Conservation (phyloP, 2,888 invertebrate species). For the Nemotelus pantherinus region DNA sequence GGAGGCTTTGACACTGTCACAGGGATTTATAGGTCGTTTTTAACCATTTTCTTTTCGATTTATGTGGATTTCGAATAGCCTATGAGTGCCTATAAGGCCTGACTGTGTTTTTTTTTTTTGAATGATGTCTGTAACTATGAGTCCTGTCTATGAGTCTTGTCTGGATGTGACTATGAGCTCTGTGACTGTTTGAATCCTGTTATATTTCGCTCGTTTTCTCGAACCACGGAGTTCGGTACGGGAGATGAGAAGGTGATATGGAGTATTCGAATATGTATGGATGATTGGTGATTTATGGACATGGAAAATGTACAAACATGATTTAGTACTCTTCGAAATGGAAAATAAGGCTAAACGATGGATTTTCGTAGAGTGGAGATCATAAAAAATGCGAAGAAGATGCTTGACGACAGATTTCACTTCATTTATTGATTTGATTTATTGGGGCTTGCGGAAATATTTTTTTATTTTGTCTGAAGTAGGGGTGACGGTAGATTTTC, state of each 20-base stretch:
- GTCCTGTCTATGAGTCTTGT: too few relatives aligned
- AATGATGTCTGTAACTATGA: too few relatives aligned
- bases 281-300: conserved; percentile 51
- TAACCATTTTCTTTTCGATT: conserved; percentile 31
- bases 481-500: too few relatives aligned
- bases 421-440: conserved; percentile 35
- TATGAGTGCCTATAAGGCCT: too few relatives aligned
- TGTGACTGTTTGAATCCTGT: too few relatives aligned
- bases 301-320: conserved; percentile 49
- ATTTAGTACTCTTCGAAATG: conserved; percentile 49
- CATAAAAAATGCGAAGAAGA: conserved; percentile 1
- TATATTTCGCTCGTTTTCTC: too few relatives aligned
- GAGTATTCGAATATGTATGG: conserved; percentile 46
- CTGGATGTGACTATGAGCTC: too few relatives aligned
- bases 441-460: neutral
- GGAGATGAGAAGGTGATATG: neutral
- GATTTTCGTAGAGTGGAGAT: neutral
- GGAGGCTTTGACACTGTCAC: conserved; percentile 26
- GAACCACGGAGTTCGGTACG: too few relatives aligned
- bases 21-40: conserved; percentile 41
- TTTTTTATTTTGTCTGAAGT: too few relatives aligned
- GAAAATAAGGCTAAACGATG: conserved; percentile 10
- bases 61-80: neutral
- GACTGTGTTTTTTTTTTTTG: too few relatives aligned
- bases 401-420: conserved; percentile 26